Evolutionary conservation across 2,888 invertebrate genomes (phyloP).

Genomic region (Blastobasis lacticolella): DNA sequence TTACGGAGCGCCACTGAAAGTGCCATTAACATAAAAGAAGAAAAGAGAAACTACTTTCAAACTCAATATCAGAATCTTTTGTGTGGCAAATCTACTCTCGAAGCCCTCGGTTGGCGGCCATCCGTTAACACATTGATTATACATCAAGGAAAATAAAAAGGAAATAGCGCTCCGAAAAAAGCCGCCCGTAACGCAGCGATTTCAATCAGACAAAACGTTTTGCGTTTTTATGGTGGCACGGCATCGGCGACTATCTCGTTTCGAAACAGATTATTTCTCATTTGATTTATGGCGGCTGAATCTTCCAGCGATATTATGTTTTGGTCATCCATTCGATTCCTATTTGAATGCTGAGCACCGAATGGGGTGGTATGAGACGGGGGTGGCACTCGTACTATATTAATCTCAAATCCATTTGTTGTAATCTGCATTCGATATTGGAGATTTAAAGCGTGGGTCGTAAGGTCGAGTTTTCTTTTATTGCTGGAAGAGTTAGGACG

Average conservation of each 20-base stretch:
- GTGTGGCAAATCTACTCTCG: conserved; percentile 68
- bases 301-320: conserved; percentile 74
- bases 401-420: conserved; percentile 74
- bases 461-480: conserved; percentile 57
- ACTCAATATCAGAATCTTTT: conserved; percentile 72
- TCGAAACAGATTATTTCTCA: conserved; percentile 76
- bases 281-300: conserved; percentile 74
- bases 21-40: conserved; percentile 68
- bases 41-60: conserved; percentile 69
- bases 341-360: conserved; percentile 73
- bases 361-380: conserved; percentile 68
- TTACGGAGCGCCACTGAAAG: conserved; percentile 58
- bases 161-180: conserved; percentile 64
- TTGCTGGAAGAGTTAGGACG: conserved; percentile 61
- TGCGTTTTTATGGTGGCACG: conserved; percentile 70
- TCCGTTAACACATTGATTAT: conserved; percentile 74
- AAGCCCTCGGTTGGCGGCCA: conserved; percentile 57
- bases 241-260: conserved; percentile 70
- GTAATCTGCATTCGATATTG: conserved; percentile 61
- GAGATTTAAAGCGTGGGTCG: conserved; percentile 30
- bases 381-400: conserved; percentile 72
- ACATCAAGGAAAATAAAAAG: conserved; percentile 72
- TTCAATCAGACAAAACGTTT: conserved; percentile 74
- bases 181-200: conserved; percentile 58
- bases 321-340: conserved; percentile 75